Evolutionary conservation across 2,888 invertebrate species (phyloP), one percentile per base, ranked within the genome.

Genomic region (Euclidia mi): DNA sequence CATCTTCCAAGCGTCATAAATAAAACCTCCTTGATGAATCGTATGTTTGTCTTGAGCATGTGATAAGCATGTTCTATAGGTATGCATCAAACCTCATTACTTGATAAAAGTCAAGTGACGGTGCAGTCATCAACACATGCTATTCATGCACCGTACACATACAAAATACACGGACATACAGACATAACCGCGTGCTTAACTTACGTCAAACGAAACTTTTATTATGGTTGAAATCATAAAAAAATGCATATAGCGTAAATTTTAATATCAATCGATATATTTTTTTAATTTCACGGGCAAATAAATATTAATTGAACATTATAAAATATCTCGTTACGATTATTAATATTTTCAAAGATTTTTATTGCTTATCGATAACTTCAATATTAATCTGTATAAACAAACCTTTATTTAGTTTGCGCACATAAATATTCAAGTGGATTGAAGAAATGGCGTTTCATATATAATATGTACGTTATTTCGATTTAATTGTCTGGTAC

Each of bases 221-320:
- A 62, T 68, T 68, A 68, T 53, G 65, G 58, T 68, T 55, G 55
- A 46, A 65, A 76, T 76, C 61, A 75, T 67, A 65, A 56, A 53
- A 53, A 34, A 56, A 50, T 67, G 48, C 76, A 55, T 37, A 53
- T 50, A 57, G 48, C 69, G 61, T 70, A 65, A 78, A 76, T 79
- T 77, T 81, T 67, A 72, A 78, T 80, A 80, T 63, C 71, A 69
- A 58, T 17, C 57, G 37, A 74, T 70, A 76, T 74, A 77, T 81
- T 65, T 74, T 75, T 83, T 84, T 82, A 82, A 84, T 83, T 84
- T 84, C 85, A 84, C 84, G 84, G 65, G 50, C 44, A 78, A 74
- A 80, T 83, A 84, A 84, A 81, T 84, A 80, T 82, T 83, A 82
- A 84, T 82, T 78, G 81, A 61, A 75, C 75, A 77, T 67, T 64